Conservation (phyloP, 1,140 invertebrate species). For the Drosophila parvula region DNA sequence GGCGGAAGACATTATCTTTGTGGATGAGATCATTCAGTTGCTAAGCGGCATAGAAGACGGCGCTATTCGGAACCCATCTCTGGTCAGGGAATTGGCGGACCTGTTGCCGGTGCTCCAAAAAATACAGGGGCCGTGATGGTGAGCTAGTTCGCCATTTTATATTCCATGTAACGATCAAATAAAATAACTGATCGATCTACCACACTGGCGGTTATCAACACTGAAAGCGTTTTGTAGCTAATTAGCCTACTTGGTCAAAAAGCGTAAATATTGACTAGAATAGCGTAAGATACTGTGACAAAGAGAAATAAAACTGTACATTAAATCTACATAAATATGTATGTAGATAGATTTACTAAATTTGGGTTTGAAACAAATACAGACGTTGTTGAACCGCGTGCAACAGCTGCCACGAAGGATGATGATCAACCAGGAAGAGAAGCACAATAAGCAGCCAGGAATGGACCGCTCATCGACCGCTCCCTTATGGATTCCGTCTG, state of each 20-base stretch:
- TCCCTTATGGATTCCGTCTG: not conserved
- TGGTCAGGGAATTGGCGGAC: constrained; percentile 20
- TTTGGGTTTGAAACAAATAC: too few relatives aligned
- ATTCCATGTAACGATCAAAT: not conserved
- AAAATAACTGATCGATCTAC: constrained; percentile 1
- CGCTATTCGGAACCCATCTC: constrained; percentile 6
- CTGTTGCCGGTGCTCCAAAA: constrained; percentile 20
- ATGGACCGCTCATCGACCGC: not conserved
- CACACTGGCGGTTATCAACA: not conserved
- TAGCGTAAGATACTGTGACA: too few relatives aligned
- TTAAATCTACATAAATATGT: too few relatives aligned
- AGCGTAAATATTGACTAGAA: too few relatives aligned
- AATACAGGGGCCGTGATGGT: not conserved
- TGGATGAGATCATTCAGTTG: constrained; percentile 44
- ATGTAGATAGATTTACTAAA: not conserved
- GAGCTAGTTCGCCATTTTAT: not conserved
- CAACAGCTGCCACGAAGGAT: not conserved
- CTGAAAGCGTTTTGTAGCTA: not conserved
- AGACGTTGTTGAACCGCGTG: not conserved
- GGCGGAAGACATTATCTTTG: constrained; percentile 8
- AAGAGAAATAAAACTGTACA: too few relatives aligned
- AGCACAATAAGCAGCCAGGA: too few relatives aligned
- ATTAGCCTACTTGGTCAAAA: too few relatives aligned
- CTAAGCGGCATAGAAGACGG: constrained; percentile 32
- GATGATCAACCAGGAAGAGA: not conserved